A percentile compares a stretch with the other conserved stretches of the same genome.
phyloP scores from a whole-genome alignment of 2,113 vertebrate genomes.

The Gavialis gangeticus region DNA sequence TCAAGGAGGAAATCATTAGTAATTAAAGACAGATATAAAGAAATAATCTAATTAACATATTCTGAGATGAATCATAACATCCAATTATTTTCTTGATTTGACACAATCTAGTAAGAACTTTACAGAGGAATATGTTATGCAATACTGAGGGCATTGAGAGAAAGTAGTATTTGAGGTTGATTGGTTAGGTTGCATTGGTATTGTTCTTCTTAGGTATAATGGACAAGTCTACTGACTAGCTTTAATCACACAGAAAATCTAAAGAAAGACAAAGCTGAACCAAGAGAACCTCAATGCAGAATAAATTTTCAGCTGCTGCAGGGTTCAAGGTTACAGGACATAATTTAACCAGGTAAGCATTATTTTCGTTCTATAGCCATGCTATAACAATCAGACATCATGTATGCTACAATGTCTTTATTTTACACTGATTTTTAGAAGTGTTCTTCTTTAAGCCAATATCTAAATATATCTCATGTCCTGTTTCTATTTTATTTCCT shows the following conservation, averaged over 20 bases:
- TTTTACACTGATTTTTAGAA: rapidly evolving
- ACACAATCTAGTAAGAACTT: conserved; percentile 69
- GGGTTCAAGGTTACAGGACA: not conserved
- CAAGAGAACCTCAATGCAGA: not conserved
- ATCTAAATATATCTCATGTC: not conserved
- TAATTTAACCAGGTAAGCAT: not conserved
- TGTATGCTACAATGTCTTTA: not conserved
- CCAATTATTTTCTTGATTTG: conserved; percentile 78
- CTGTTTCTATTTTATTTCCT: not conserved
- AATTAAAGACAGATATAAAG: conserved; percentile 75
- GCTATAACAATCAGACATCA: not conserved
- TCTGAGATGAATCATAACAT: conserved; percentile 71
- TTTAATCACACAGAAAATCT: not conserved
- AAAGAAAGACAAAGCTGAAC: conserved; percentile 8
- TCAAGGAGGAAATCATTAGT: conserved; percentile 59
- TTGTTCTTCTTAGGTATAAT: not conserved
- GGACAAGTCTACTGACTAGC: not conserved
- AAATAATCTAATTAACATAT: conserved; percentile 76
- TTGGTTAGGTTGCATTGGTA: not conserved
- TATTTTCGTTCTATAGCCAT: not conserved
- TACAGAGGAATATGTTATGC: conserved; percentile 52
- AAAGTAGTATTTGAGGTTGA: not conserved
- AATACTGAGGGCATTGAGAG: conserved; percentile 45
- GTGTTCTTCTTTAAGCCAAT: rapidly evolving
- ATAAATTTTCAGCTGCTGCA: not conserved